Conservation (phyloP, 2,888 invertebrate genomes). For the Lymantria dispar region DNA sequence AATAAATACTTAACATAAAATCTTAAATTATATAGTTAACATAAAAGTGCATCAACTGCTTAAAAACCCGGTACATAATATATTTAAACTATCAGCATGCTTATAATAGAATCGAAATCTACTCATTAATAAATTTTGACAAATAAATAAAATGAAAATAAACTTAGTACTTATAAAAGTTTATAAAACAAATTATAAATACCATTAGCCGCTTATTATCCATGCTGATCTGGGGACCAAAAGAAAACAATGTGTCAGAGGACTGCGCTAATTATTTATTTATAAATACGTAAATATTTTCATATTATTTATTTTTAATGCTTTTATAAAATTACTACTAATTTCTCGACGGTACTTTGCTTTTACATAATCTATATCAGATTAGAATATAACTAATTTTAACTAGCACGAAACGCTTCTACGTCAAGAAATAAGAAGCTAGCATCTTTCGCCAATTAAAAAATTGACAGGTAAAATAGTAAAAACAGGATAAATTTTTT, state of each 20-base stretch:
- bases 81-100: conserved; percentile 11
- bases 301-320: not conserved
- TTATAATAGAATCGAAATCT: not conserved
- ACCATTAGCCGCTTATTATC: conserved; percentile 40
- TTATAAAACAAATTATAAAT: conserved; percentile 40
- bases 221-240: conserved; percentile 39
- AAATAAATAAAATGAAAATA: conserved; percentile 11
- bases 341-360: no score
- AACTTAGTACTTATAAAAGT: conserved; percentile 37
- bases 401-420: no score
- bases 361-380: no score
- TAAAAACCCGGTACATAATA: conserved; percentile 1
- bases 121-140: not conserved
- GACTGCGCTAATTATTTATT: conserved; percentile 5
- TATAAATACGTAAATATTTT: not conserved
- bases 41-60: conserved; percentile 1
- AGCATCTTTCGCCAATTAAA: no score
- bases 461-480: no score
- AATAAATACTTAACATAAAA: not conserved
- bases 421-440: no score
- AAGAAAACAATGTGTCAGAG: conserved; percentile 38
- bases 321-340: not conserved
- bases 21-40: not conserved
- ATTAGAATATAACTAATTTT: no score
- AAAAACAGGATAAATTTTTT: no score